Evolutionary conservation across 1,140 invertebrate species (phyloP).

Genomic region (Pogonomyrmex californicus): DNA sequence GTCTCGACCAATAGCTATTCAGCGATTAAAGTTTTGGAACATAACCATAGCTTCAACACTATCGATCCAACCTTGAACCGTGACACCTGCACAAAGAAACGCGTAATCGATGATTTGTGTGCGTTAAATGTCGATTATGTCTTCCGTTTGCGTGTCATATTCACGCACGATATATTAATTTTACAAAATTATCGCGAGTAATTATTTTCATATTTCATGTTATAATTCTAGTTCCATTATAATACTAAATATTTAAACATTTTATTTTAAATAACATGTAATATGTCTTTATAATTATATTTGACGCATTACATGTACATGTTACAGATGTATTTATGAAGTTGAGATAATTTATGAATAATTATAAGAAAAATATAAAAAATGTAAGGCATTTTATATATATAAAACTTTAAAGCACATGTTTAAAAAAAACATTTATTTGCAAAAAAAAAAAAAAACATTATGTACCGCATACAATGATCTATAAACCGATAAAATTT

Average conservation of each 20-base stretch:
- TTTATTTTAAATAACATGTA: not conserved
- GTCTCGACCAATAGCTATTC: not conserved
- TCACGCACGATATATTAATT: not conserved
- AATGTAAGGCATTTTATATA: not conserved
- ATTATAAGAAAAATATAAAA: not conserved
- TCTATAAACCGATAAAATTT: no score
- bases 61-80: constrained; percentile 70
- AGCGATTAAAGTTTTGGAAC: constrained; percentile 32
- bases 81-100: constrained; percentile 60
- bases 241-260: constrained; percentile 1
- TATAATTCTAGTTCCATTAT: not conserved
- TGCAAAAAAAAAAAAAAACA: not conserved
- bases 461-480: not conserved
- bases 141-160: not conserved
- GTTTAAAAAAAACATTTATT: not conserved
- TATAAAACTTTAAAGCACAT: not conserved
- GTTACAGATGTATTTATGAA: not conserved
- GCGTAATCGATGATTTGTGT: constrained; percentile 59
- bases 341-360: not conserved
- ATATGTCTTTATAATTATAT: not conserved
- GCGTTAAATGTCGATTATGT: constrained; percentile 4
- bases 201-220: not conserved
- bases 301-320: no score
- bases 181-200: not conserved
- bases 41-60: constrained; percentile 38